phyloP scores from a whole-genome alignment of 2,113 vertebrate species.

The Phainopepla nitens region DNA sequence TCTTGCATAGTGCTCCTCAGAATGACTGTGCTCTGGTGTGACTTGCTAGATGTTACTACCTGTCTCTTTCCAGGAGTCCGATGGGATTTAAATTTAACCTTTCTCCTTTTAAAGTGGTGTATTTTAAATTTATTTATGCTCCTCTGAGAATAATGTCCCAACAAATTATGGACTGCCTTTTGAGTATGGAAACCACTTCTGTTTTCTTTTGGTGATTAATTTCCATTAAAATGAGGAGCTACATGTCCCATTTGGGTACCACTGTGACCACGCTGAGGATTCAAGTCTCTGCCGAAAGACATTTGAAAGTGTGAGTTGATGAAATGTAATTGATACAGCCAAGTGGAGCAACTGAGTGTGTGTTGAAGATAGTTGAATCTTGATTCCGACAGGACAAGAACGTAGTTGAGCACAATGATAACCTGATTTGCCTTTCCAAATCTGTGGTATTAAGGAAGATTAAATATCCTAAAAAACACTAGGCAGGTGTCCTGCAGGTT shows the following conservation, averaged over 20 bases:
- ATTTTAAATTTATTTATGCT: not conserved
- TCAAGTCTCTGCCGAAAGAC: not conserved
- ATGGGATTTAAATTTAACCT: not conserved
- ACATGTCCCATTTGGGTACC: fast-evolving
- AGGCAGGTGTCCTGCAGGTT: not conserved
- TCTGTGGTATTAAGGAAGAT: not conserved
- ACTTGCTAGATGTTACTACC: not conserved
- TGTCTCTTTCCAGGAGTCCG: not conserved
- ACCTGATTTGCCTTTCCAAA: not conserved
- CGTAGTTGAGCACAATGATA: not conserved
- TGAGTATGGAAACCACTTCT: not conserved
- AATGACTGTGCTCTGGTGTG: not conserved
- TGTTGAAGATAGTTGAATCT: not conserved
- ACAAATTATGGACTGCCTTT: not conserved
- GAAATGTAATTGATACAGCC: not conserved
- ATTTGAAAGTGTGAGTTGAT: not conserved
- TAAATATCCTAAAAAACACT: not conserved
- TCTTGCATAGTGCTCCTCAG: not conserved
- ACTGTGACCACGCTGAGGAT: not conserved
- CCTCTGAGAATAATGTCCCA: not conserved
- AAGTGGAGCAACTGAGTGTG: not conserved
- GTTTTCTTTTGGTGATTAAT: not conserved
- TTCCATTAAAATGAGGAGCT: not conserved
- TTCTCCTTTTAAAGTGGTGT: not conserved
- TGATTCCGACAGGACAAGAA: not conserved